Percentiles rank a stretch among this genome's conserved stretches.
Evolutionary conservation across 2,113 vertebrate genomes (phyloP).

Genomic region (Maccullochella peelii): DNA sequence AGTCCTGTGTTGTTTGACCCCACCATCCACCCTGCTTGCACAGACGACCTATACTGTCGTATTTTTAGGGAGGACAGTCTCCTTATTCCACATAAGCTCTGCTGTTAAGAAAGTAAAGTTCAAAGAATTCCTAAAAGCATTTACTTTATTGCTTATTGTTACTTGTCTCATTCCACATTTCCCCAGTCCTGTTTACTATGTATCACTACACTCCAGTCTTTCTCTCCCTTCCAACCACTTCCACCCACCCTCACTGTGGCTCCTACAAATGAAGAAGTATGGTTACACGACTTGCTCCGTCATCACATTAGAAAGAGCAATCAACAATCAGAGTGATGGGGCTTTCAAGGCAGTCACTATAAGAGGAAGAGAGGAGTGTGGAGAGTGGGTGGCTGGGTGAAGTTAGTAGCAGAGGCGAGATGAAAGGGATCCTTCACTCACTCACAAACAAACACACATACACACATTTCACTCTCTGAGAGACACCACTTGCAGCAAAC

Average conservation of each 20-base stretch:
- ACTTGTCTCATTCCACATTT: background rate
- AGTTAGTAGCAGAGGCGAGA: slow-evolving; percentile 45
- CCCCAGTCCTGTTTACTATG: background rate
- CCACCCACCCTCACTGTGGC: background rate
- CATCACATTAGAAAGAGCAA: slow-evolving; percentile 62
- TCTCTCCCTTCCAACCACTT: slow-evolving; percentile 10
- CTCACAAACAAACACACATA: slow-evolving; percentile 22
- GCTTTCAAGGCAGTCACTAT: slow-evolving; percentile 55
- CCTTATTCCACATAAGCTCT: background rate
- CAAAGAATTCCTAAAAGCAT: background rate
- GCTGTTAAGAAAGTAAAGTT: background rate
- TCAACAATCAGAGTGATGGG: slow-evolving; percentile 51
- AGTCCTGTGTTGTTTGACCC: no score
- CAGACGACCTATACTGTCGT: no score
- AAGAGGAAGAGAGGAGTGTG: slow-evolving; percentile 30
- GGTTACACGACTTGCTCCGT: slow-evolving; percentile 30
- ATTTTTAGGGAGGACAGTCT: no score
- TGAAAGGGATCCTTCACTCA: slow-evolving; percentile 58
- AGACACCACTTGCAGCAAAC: slow-evolving; percentile 39
- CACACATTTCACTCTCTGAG: slow-evolving; percentile 5
- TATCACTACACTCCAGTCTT: background rate
- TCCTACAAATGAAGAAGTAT: slow-evolving; percentile 45
- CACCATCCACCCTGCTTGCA: no score
- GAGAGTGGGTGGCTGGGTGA: slow-evolving; percentile 24
- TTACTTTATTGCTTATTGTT: background rate